phyloP scores from a whole-genome alignment of 2,113 vertebrate species.

The Pyxicephalus adspersus region DNA sequence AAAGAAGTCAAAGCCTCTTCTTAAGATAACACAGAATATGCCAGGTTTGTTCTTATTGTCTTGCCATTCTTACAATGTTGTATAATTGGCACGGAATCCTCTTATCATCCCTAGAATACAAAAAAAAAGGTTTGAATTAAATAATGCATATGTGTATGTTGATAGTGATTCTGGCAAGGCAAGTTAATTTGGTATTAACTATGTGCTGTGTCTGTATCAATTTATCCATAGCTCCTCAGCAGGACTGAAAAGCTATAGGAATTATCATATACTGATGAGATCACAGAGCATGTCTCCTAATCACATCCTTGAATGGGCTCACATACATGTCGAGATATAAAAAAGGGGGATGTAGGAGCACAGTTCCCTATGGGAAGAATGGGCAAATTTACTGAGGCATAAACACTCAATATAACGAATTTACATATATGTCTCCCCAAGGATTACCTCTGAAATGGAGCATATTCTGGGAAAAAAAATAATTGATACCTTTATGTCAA shows the following conservation, averaged over 20 bases:
- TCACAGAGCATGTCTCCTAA: conserved; percentile 53
- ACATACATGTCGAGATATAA: conserved; percentile 52
- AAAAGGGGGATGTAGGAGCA: conserved; percentile 36
- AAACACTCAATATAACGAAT: conserved; percentile 52
- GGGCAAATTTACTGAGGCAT: conserved; percentile 53
- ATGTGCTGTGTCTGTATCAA: conserved; percentile 44
- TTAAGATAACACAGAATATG: conserved; percentile 3
- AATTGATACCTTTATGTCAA: conserved; percentile 55
- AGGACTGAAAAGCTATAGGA: conserved; percentile 36
- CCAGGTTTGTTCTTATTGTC: background rate
- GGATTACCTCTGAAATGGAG: conserved; percentile 49
- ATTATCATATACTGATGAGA: conserved; percentile 54
- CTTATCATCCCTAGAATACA: conserved; percentile 18
- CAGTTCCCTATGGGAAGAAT: conserved; percentile 41
- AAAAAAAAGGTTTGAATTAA: conserved; percentile 24
- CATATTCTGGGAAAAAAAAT: conserved; percentile 49
- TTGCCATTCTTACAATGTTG: background rate
- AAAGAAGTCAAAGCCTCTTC: background rate
- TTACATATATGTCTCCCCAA: conserved; percentile 50
- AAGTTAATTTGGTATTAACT: conserved; percentile 42
- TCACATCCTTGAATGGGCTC: conserved; percentile 52
- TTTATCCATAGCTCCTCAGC: conserved; percentile 31
- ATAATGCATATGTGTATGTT: conserved; percentile 35
- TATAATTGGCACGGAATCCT: conserved; percentile 32
- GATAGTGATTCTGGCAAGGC: conserved; percentile 21